Evolutionary conservation across 2,797 vertebrate genomes (phyloP), one percentile per base, ranked within the genome.

Genomic region (Intellagama lesueurii): DNA sequence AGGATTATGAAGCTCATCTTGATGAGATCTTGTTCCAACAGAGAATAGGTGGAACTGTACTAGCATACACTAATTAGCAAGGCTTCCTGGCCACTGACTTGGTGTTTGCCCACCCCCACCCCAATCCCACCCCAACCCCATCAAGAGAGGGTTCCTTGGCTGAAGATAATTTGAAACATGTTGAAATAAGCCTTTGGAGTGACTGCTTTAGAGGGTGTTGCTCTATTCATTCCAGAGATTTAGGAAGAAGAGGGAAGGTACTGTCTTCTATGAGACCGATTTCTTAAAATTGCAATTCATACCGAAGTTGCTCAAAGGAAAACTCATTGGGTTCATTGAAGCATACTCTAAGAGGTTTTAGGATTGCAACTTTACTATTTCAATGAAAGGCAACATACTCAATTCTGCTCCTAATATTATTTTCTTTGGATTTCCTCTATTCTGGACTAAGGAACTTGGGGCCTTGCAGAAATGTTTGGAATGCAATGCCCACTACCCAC

Each of bases 71-170:
- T 44, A 75, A 88, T 82, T 32, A n/a, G 89, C 91, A 30, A 0
- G 2, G 47, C 84, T 87, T 90, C 91, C 60, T 90, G 30, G 60
- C 79, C n/a, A 5, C 86, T 88, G 32, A 88, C 81, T 47, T 17
- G n/a, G 8, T 22, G 72, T 66, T 82, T 93, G 26, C 73, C 28
- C 0, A 76, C 91, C 85, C 85, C n/a, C 40, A 40, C 40, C 40
- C 40, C 40, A 2, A 40, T 40, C 40, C 40, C 40, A 40, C 40
- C 40, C 40, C 40, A 40, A 35, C 81, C 11, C 2, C 24, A 90
- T 78, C 0, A 72, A 83, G 49, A 64, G 44, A 56, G 2, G 60
- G 7, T 1, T 64, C 2, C 0, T 47, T 86, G 49, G 85, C 19
- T 87, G 2, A n/a, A 35, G 12, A 0, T 85, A 7, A 8, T 0